Conservation (phyloP, 2,888 invertebrate genomes). For the Vandiemenella viatica region DNA sequence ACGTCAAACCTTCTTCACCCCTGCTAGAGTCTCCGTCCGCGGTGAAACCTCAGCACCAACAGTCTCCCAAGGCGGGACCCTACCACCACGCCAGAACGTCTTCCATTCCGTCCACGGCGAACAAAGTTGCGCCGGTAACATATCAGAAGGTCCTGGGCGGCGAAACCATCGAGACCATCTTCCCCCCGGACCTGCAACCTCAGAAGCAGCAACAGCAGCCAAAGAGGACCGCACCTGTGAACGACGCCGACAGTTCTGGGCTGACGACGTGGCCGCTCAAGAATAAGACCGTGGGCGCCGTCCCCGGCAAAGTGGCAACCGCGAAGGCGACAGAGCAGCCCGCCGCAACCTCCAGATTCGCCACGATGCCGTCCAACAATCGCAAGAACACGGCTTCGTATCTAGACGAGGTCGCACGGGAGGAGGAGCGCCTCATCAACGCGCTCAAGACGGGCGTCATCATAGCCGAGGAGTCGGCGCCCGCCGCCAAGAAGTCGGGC, state of each 20-base stretch:
- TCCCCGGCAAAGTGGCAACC: constrained; percentile 7
- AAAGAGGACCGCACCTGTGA: constrained; percentile 34
- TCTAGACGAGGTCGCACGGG: constrained; percentile 59
- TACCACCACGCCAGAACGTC: constrained; percentile 26
- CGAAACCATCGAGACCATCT: constrained; percentile 48
- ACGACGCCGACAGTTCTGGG: constrained; percentile 21
- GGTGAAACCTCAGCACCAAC: not conserved
- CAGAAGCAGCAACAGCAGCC: constrained; percentile 29
- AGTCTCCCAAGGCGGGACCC: constrained; percentile 3
- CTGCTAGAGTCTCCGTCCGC: constrained; percentile 6
- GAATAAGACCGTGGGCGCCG: constrained; percentile 33
- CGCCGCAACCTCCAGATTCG: constrained; percentile 15
- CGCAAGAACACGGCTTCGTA: constrained; percentile 27
- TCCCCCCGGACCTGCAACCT: constrained; percentile 44
- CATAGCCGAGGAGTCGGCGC: constrained; percentile 33
- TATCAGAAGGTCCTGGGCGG: constrained; percentile 16
- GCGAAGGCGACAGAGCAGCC: constrained; percentile 15
- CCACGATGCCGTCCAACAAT: constrained; percentile 17
- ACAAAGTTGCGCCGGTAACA: not conserved
- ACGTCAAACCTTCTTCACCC: not conserved
- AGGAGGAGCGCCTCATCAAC: constrained; percentile 63
- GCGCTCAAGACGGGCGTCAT: constrained; percentile 60
- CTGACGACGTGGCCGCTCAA: constrained; percentile 45
- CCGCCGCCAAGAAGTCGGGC: constrained; percentile 4
- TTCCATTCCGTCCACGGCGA: constrained; percentile 29